Base-by-base conservation (phyloP, 2,797 vertebrate genomes). In the Lithobates pipiens region DNA sequence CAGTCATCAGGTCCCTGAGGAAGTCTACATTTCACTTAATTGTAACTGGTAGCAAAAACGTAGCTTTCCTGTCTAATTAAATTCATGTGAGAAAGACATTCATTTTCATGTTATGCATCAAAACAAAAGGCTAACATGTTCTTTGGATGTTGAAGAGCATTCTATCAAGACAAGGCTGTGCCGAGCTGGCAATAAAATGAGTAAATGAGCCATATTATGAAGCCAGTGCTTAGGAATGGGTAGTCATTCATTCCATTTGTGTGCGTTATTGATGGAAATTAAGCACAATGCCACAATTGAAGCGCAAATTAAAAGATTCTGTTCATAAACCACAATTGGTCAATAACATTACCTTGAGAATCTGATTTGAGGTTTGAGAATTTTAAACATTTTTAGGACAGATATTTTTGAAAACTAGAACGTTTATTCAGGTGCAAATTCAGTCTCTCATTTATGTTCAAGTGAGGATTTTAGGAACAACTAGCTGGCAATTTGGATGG, bases 161-260 rank as follows among this genome's bases (percentile, higher is more conserved):
- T 76, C 82, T 88, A 84, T 86, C 89, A 50, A 88, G 82, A 82
- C 82, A 54, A 88, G 80, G 42, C 36, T 67, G 86, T 71, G 71
- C 34, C 11, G 9, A 61, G 77, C 81, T 77, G 36, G 69, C 88
- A 84, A 83, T 77, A 0, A 79, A 77, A 77, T 76, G 70, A 86
- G 83, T 82, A 82, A 76, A 84, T 90, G 44, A 78, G 54, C 72
- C 57, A 69, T 67, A 72, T 54, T 39, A 82, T 83, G 63, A 57
- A 82, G 63, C 57, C 71, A 65, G 34, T 29, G 72, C 72, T 46
- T 27, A 21, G 74, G 63, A 76, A 67, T 50, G 67, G 71, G 9
- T 80, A 70, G 67, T 69, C 67, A 67, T 68, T 67, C 46, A 80
- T 80, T 77, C 69, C 67, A 70, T 69, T 69, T 69, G 44, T 70